Evolutionary conservation across 2,888 invertebrate species (phyloP).

Genomic region (Synanthedon formicaeformis): DNA sequence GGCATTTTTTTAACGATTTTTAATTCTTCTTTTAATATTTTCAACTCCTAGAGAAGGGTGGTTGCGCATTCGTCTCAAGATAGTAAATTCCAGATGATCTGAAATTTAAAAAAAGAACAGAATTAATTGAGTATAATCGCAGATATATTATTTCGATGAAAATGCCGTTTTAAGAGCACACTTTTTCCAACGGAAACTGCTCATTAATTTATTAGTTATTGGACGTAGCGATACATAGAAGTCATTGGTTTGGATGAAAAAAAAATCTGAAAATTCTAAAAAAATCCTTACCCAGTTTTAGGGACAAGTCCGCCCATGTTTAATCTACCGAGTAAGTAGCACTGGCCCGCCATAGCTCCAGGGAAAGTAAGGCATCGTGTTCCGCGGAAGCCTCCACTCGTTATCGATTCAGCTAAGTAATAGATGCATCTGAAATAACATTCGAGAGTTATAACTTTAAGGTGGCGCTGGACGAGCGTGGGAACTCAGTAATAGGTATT

Average conservation of each 20-base stretch:
- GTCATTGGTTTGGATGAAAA: too few species aligned
- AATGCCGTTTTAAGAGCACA: too few species aligned
- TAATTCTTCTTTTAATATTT: too few species aligned
- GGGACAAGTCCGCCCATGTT: constrained; percentile 30
- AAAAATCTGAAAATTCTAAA: too few species aligned
- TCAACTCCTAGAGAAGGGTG: constrained; percentile 24
- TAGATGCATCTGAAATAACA: constrained; percentile 16
- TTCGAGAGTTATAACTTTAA: too few species aligned
- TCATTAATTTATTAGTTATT: too few species aligned
- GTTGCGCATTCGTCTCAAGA: constrained; percentile 21
- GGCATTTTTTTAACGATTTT: too few species aligned
- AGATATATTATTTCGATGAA: too few species aligned
- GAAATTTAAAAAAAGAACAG: constrained; percentile 8
- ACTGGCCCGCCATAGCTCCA: constrained; percentile 20
- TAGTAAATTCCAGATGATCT: constrained; percentile 25
- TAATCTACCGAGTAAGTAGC: constrained; percentile 14
- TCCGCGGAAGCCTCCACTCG: constrained; percentile 23
- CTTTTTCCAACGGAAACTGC: too few species aligned
- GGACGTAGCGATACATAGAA: too few species aligned
- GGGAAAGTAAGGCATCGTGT: constrained; percentile 15
- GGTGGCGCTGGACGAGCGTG: too few species aligned
- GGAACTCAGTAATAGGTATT: too few species aligned
- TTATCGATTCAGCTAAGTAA: constrained; percentile 29
- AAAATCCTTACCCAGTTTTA: constrained; percentile 26
- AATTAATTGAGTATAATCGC: neutral